phyloP scores from a whole-genome alignment of 2,888 invertebrate genomes.

The Ichneumon xanthorius region DNA sequence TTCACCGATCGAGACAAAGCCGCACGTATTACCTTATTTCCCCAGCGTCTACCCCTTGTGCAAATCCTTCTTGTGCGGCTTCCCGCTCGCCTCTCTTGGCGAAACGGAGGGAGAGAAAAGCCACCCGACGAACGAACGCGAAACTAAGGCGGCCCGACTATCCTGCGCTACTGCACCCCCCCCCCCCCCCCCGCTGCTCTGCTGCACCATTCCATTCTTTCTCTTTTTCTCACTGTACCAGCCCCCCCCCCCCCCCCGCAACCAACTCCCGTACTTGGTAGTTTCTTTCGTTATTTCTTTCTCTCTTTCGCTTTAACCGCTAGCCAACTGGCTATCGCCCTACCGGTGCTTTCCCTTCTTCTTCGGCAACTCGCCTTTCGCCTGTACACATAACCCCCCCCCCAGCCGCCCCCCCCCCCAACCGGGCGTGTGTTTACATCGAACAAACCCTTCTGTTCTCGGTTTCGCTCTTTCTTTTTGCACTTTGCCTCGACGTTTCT shows the following conservation, averaged over 20 bases:
- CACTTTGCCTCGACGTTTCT: conserved; percentile 48
- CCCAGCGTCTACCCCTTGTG: conserved; percentile 78
- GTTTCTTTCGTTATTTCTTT: conserved; percentile 48
- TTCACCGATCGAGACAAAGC: conserved; percentile 80
- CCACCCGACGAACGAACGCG: neutral
- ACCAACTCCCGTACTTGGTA: neutral
- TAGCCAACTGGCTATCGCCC: neutral
- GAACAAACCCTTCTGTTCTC: conserved; percentile 67
- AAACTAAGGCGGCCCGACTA: neutral
- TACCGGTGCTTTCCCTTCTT: conserved; percentile 36
- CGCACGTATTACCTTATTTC: conserved; percentile 82
- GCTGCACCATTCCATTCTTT: conserved; percentile 46
- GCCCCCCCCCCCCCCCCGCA: neutral
- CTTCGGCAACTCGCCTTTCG: conserved; percentile 42
- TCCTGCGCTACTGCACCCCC: conserved; percentile 28
- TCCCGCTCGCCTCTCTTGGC: conserved; percentile 58
- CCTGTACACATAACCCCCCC: conserved; percentile 27
- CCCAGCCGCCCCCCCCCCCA: neutral
- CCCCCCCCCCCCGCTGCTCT: conserved; percentile 2
- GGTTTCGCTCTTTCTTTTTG: conserved; percentile 34
- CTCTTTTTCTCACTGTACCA: conserved; percentile 28
- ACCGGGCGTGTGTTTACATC: conserved; percentile 61
- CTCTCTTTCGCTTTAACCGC: conserved; percentile 21
- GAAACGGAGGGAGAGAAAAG: conserved; percentile 22
- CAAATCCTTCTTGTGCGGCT: conserved; percentile 78